Percentiles rank a stretch among this genome's conserved stretches.
Conservation (phyloP, 2,113 vertebrate genomes). For the Hippocampus mohnikei region DNA sequence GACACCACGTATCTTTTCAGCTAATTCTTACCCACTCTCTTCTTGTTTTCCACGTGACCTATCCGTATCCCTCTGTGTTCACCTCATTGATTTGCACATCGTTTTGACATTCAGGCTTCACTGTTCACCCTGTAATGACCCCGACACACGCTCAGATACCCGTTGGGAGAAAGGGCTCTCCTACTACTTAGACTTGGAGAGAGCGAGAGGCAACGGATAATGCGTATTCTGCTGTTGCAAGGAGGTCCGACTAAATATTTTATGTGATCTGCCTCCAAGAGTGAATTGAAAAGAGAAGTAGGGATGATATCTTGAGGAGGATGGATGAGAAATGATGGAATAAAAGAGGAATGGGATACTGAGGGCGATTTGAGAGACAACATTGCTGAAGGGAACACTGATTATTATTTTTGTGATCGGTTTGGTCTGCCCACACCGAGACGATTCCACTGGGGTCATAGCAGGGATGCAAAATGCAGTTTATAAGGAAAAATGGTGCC, state of each 20-base stretch:
- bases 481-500: background rate
- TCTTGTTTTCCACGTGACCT: conserved; percentile 19
- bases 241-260: conserved; percentile 71
- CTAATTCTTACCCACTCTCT: background rate
- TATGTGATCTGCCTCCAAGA: conserved; percentile 59
- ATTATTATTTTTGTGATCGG: background rate
- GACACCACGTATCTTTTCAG: conserved; percentile 31
- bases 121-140: conserved; percentile 40
- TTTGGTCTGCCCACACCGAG: conserved; percentile 1
- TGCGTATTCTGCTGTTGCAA: conserved; percentile 49
- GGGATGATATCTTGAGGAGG: conserved; percentile 59
- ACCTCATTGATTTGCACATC: conserved; percentile 23
- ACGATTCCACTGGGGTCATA: conserved; percentile 3
- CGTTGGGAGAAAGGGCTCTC: conserved; percentile 29
- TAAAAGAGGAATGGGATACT: conserved; percentile 14
- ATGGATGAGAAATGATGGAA: conserved; percentile 19
- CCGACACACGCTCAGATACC: conserved; percentile 26
- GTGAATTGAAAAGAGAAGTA: conserved; percentile 59
- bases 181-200: conserved; percentile 20
- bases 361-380: conserved; percentile 7
- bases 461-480: background rate
- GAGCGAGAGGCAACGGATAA: background rate
- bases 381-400: conserved; percentile 20
- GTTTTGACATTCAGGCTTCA: conserved; percentile 35
- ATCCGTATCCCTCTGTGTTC: conserved; percentile 18